phyloP scores from a whole-genome alignment of 2,113 vertebrate genomes.

The Sardina pilchardus region DNA sequence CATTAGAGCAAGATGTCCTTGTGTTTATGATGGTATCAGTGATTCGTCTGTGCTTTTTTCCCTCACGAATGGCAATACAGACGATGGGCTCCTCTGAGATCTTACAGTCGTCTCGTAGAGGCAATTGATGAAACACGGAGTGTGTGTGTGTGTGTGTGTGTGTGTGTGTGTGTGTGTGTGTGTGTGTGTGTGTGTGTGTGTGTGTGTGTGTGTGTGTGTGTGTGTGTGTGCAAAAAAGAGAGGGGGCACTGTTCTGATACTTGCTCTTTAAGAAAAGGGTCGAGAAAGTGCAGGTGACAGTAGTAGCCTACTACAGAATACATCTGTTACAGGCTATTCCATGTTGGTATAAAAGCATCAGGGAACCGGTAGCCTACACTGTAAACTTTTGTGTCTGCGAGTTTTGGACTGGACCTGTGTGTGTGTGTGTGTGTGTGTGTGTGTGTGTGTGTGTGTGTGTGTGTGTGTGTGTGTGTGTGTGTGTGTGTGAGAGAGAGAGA shows the following conservation, averaged over 20 bases:
- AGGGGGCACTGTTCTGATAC: background rate
- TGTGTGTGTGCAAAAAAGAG: background rate
- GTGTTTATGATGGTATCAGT: constrained; percentile 37
- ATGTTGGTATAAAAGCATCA: background rate
- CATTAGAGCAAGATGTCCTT: constrained; percentile 34
- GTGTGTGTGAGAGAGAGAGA: background rate
- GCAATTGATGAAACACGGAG: constrained; percentile 45
- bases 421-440: constrained; percentile 25
- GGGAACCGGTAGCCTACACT: too few species aligned
- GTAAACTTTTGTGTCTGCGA: background rate
- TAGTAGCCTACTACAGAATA: background rate
- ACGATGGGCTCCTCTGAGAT: constrained; percentile 39
- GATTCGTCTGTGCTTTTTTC: constrained; percentile 32
- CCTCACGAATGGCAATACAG: constrained; percentile 37
- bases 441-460: background rate
- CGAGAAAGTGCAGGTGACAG: background rate
- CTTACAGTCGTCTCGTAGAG: constrained; percentile 42
- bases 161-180: constrained; percentile 17
- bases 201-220: background rate
- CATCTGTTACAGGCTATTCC: background rate
- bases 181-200: constrained; percentile 2
- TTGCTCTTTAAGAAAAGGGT: background rate
- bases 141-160: constrained; percentile 10
- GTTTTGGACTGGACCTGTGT: background rate
- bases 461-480: background rate